These are phyloP conservation scores for Rhagium mordax DNA, from an alignment of 2,888 invertebrate genomes.

Conservation along the genomic window DNA sequence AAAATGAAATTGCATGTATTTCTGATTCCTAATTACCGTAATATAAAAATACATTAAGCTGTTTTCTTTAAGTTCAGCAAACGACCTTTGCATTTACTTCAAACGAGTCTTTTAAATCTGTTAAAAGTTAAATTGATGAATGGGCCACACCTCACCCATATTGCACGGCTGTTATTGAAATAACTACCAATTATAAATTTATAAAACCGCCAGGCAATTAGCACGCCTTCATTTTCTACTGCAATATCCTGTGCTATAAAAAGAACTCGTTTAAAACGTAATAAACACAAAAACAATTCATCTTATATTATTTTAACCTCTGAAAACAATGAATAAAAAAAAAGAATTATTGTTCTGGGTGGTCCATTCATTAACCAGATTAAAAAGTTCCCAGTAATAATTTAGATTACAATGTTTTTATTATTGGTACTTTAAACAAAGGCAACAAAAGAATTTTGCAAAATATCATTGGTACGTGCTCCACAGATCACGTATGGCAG, in stretches of 20 bases:
- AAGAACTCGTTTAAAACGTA: neutral
- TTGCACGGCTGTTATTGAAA: neutral
- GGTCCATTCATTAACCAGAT: too few relatives aligned
- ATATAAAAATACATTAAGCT: neutral
- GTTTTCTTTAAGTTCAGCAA: neutral
- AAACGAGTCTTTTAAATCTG: neutral
- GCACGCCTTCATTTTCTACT: neutral
- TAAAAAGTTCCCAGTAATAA: too few relatives aligned
- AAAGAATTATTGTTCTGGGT: neutral
- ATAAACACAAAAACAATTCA: neutral
- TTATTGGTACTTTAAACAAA: too few relatives aligned
- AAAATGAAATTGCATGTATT: neutral
- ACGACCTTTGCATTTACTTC: constrained; percentile 11
- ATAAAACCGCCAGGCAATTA: constrained; percentile 3
- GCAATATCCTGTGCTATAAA: neutral
- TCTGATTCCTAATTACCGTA: neutral
- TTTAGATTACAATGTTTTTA: too few relatives aligned
- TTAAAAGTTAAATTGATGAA: constrained; percentile 17
- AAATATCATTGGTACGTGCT: too few relatives aligned
- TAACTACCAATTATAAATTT: constrained; percentile 17
- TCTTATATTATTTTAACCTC: too few relatives aligned
- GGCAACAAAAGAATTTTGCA: too few relatives aligned
- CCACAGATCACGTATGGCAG: too few relatives aligned
- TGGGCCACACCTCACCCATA: constrained; percentile 20
- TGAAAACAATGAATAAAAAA: too few relatives aligned